Evolutionary conservation across 1,140 invertebrate genomes (phyloP).

Genomic region (Solenopsis fugax): DNA sequence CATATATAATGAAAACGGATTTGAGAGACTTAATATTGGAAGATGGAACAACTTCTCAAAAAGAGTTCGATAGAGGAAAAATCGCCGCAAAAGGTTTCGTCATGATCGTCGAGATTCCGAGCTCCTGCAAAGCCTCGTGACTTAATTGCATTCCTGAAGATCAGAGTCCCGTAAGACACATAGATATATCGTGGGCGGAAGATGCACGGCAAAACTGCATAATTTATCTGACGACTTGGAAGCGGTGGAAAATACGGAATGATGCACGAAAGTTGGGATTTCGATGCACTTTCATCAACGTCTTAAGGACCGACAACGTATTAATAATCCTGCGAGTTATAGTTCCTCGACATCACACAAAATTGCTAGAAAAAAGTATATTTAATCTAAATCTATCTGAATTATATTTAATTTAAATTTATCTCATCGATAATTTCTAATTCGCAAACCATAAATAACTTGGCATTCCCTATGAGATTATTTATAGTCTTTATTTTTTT

Average conservation of each 20-base stretch:
- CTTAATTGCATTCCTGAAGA: slow-evolving; percentile 70
- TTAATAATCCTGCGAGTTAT: not conserved
- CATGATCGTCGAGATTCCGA: not conserved
- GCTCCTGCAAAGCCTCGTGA: not conserved
- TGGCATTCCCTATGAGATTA: not conserved
- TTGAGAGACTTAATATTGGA: not conserved
- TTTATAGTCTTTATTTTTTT: not conserved
- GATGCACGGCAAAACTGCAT: slow-evolving; percentile 71
- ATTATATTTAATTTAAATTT: too few relatives aligned
- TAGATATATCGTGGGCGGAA: slow-evolving; percentile 29
- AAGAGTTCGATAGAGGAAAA: slow-evolving; percentile 1
- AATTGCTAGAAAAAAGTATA: not conserved
- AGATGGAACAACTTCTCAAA: not conserved
- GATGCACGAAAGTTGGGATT: slow-evolving; percentile 20
- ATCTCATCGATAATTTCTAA: not conserved
- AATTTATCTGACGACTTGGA: slow-evolving; percentile 69
- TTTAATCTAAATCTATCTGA: not conserved
- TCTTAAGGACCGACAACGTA: not conserved
- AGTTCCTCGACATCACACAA: not conserved
- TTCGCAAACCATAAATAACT: not conserved
- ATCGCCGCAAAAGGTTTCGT: slow-evolving; percentile 14
- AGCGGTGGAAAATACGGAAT: slow-evolving; percentile 39
- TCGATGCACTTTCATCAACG: not conserved
- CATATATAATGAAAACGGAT: too few relatives aligned
- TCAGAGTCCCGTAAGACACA: slow-evolving; percentile 32